Conservation (phyloP, 2,888 invertebrate genomes). For the Nycteola revayana region DNA sequence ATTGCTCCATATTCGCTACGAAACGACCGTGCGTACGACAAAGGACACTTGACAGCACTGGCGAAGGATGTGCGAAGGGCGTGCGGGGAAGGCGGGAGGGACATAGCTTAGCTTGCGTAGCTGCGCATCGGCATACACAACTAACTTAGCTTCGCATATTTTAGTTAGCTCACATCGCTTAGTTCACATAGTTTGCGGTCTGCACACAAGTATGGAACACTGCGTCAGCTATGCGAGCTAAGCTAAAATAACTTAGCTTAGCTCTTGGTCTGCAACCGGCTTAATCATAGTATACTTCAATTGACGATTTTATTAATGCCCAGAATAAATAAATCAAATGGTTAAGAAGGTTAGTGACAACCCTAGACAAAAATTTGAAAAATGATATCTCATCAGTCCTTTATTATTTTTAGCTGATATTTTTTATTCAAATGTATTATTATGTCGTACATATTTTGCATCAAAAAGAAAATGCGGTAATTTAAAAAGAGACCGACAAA, state of each 20-base stretch:
- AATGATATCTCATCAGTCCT: too few species aligned
- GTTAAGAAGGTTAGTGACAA: too few species aligned
- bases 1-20: conserved; percentile 23
- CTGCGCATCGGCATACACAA: conserved; percentile 24
- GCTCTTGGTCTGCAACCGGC: conserved; percentile 11
- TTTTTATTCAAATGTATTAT: too few species aligned
- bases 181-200: conserved; percentile 13
- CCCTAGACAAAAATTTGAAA: too few species aligned
- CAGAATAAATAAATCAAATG: too few species aligned
- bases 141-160: conserved; percentile 22
- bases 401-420: too few species aligned
- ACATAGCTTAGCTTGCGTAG: conserved; percentile 23
- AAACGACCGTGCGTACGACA: conserved; percentile 23
- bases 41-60: conserved; percentile 22
- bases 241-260: conserved; percentile 11
- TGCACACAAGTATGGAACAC: conserved; percentile 18
- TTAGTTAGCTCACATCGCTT: conserved; percentile 24
- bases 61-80: conserved; percentile 14
- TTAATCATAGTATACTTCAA: too few species aligned
- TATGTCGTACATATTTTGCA: too few species aligned
- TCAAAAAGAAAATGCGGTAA: too few species aligned
- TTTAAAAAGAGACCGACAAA: too few species aligned
- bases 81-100: conserved; percentile 21
- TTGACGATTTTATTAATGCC: too few species aligned
- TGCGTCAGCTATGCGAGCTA: conserved; percentile 16